Conservation (phyloP, 2,113 vertebrate genomes). For the Cryptoleucopteryx plumbea region DNA sequence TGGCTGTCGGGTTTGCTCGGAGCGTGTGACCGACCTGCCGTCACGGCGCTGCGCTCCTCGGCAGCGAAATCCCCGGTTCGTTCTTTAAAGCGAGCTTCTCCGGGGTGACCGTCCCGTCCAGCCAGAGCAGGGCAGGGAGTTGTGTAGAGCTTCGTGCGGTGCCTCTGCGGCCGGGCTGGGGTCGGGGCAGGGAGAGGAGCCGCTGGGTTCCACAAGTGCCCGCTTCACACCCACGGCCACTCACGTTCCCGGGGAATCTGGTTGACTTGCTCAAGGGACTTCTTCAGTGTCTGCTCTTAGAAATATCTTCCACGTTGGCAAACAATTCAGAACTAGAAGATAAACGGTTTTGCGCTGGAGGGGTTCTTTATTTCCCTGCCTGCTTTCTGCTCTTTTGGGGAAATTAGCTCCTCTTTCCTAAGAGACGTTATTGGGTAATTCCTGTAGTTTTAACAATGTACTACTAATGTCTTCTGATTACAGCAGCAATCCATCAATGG, state of each 20-base stretch:
- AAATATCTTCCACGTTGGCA: not conserved
- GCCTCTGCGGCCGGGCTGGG: not conserved
- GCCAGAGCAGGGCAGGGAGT: fast-evolving
- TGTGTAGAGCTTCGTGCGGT: fast-evolving
- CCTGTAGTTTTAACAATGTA: not conserved
- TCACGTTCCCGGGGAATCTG: fast-evolving
- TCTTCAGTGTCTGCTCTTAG: not conserved
- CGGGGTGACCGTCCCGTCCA: fast-evolving
- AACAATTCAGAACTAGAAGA: not conserved
- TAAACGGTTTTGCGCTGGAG: not conserved
- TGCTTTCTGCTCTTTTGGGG: not conserved
- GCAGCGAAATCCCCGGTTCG: fast-evolving
- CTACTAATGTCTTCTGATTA: not conserved
- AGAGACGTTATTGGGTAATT: not conserved
- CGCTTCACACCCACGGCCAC: fast-evolving
- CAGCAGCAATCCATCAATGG: slow-evolving; percentile 4
- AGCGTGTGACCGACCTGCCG: fast-evolving
- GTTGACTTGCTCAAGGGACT: not conserved
- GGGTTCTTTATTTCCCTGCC: not conserved
- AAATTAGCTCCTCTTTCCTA: not conserved
- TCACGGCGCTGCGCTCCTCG: fast-evolving
- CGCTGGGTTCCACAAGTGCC: not conserved
- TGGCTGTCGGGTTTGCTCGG: not conserved
- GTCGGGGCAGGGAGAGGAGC: not conserved
- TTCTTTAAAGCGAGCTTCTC: fast-evolving